Evolutionary conservation across 2,113 vertebrate species (phyloP).

Genomic region (Tetrao urogallus): DNA sequence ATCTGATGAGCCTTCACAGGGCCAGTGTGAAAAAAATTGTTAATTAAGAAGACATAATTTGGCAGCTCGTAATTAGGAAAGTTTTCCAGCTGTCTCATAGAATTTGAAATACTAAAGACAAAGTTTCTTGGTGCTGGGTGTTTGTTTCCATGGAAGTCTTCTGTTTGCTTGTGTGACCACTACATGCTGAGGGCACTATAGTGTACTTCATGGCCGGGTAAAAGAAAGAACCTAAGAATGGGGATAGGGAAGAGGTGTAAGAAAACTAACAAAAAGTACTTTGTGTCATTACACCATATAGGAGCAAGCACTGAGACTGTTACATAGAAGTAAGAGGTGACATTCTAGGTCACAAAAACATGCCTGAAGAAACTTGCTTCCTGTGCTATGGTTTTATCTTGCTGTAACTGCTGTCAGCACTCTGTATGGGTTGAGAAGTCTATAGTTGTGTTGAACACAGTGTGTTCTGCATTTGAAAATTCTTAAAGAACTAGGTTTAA

Average conservation of each 20-base stretch:
- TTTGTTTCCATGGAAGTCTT: not conserved
- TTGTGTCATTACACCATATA: not conserved
- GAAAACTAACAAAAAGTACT: not conserved
- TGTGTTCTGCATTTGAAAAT: not conserved
- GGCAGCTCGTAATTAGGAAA: not conserved
- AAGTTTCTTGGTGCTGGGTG: not conserved
- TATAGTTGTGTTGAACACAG: accelerated
- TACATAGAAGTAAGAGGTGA: not conserved
- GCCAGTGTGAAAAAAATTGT: not conserved
- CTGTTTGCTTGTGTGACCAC: not conserved
- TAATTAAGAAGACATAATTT: not conserved
- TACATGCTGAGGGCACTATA: not conserved
- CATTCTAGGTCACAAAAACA: accelerated
- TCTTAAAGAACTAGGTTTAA: not conserved
- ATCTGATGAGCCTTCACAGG: not conserved
- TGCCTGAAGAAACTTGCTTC: not conserved
- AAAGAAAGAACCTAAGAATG: not conserved
- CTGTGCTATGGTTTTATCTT: not conserved
- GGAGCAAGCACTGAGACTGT: not conserved
- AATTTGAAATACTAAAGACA: not conserved
- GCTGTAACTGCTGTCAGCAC: not conserved
- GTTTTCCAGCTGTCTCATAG: not conserved
- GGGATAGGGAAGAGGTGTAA: not conserved
- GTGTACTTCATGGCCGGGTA: not conserved
- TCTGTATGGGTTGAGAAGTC: not conserved